A percentile compares a stretch with the other conserved stretches of the same genome.
Evolutionary conservation across 2,888 invertebrate species (phyloP).

Genomic region (Augiades crinisus): DNA sequence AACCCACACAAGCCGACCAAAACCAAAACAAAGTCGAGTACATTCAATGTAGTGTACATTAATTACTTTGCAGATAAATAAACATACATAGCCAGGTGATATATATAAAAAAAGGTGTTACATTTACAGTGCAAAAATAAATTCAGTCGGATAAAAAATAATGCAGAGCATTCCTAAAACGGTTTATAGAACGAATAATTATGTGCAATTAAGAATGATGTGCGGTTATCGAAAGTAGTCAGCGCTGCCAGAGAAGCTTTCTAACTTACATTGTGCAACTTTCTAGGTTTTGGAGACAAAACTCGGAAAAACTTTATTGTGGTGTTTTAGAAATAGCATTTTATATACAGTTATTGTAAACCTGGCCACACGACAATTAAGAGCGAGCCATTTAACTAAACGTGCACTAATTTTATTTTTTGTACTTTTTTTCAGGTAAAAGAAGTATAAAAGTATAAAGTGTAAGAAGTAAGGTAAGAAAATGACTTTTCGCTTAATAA

Average conservation of each 20-base stretch:
- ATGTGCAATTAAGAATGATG: conserved; percentile 9
- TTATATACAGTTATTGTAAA: background rate
- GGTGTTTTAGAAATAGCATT: conserved; percentile 9
- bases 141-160: background rate
- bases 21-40: background rate
- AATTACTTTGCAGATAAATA: background rate
- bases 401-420: too few relatives aligned
- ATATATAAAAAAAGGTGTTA: background rate
- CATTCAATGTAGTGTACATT: too few relatives aligned
- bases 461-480: too few relatives aligned
- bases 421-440: too few relatives aligned
- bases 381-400: background rate
- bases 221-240: conserved; percentile 23
- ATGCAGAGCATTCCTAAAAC: background rate
- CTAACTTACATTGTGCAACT: conserved; percentile 16
- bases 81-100: too few relatives aligned
- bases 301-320: conserved; percentile 12
- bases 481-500: too few relatives aligned
- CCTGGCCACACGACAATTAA: background rate
- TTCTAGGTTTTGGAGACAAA: conserved; percentile 14
- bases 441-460: too few relatives aligned
- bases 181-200: conserved; percentile 4
- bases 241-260: conserved; percentile 12
- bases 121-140: background rate
- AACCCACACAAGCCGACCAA: background rate